Evolutionary conservation across 2,113 vertebrate genomes (phyloP).

Genomic region (Etheostoma cragini): DNA sequence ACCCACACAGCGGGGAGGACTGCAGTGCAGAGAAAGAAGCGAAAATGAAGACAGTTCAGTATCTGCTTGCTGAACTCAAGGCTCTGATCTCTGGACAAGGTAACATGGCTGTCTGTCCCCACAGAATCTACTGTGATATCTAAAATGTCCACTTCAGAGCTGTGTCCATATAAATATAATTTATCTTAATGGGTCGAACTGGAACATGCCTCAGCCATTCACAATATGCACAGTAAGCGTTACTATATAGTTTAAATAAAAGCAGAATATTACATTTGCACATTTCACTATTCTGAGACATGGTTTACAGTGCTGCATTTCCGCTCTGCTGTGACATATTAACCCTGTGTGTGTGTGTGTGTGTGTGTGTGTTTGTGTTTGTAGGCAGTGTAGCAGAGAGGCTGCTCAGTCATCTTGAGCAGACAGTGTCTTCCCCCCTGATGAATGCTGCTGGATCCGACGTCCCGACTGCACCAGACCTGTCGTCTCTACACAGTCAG

Average conservation of each 20-base stretch:
- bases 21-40: slow-evolving; percentile 68
- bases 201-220: too few relatives aligned
- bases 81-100: slow-evolving; percentile 87
- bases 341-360: slow-evolving; percentile 4
- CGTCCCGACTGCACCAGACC: slow-evolving; percentile 83
- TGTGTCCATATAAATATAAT: too few relatives aligned
- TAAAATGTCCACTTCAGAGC: too few relatives aligned
- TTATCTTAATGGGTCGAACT: too few relatives aligned
- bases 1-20: neutral
- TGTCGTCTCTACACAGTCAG: slow-evolving; percentile 87
- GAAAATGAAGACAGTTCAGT: slow-evolving; percentile 81
- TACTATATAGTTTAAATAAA: too few relatives aligned
- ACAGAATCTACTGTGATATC: neutral
- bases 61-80: slow-evolving; percentile 89
- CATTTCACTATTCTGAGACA: too few relatives aligned
- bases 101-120: slow-evolving; percentile 52
- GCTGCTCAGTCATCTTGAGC: slow-evolving; percentile 87
- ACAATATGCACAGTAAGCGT: too few relatives aligned
- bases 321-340: too few relatives aligned
- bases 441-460: slow-evolving; percentile 65
- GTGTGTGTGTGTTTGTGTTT: slow-evolving; percentile 36
- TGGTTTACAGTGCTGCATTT: too few relatives aligned
- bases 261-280: too few relatives aligned
- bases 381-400: slow-evolving; percentile 85
- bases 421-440: slow-evolving; percentile 81